Evolutionary conservation across 2,888 invertebrate species (phyloP), one percentile per base, ranked within the genome.

Genomic region (Periphyllus acericola): DNA sequence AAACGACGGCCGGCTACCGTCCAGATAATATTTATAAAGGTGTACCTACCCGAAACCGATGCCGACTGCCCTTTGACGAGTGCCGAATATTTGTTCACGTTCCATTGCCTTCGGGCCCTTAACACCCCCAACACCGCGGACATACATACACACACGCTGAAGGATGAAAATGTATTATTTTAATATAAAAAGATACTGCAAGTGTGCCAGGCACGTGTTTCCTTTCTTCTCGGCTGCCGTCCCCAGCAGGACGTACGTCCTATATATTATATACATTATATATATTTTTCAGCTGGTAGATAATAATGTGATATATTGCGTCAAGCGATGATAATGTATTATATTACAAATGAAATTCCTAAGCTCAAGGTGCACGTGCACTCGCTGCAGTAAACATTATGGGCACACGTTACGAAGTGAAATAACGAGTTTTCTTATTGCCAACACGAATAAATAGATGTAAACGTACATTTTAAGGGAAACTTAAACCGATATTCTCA

Each of bases 131-230:
- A 32, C 52, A 25, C 75, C n/a, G 11, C 52, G 55, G 3, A 3
- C 66, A 66, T n/a, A 40, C 11, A 8, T 36, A 40, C 36, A 66
- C 34, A 17, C 36, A 68, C 29, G 34, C 68, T 8, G 32, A 17
- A 5, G 34, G 40, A 85, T 34, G 55, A 79, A 80, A 80, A 80
- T 34, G 80, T 86, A 72, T 86, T 75, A 81, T 87, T 86, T 87
- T 81, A 40, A 79, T 79, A 79, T 60, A 52, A 80, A 87, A 81
- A 87, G 46, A 79, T 52, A 84, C 68, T 25, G 87, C 87, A 87
- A 87, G 87, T 87, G 87, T 87, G 87, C 87, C 87, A 29, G 87
- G 87, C 87, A 87, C 87, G 87, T 87, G 87, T 87, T 72, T 87
- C 74, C 86, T 81, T 87, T 87, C 74, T 25, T 36, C 74, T 32